Evolutionary conservation across 1,140 invertebrate genomes (phyloP).

Genomic region (Monomorium pharaonis): DNA sequence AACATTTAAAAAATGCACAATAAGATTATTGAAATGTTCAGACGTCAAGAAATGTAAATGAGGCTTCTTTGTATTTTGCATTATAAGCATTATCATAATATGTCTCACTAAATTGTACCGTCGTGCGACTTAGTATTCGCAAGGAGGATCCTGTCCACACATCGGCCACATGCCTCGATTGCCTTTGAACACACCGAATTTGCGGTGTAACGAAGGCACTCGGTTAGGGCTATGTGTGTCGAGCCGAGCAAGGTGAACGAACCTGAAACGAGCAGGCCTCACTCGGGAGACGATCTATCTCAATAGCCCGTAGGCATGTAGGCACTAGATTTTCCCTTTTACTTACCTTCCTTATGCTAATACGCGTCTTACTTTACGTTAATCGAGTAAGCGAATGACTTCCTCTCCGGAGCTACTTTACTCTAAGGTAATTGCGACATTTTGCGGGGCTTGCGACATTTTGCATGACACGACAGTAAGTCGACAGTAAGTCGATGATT

Average conservation of each 20-base stretch:
- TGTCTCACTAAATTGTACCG: neutral
- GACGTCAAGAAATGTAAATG: neutral
- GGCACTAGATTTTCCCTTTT: conserved; percentile 53
- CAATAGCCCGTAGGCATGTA: conserved; percentile 48
- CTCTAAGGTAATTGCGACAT: conserved; percentile 26
- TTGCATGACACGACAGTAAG: neutral
- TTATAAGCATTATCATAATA: conserved; percentile 34
- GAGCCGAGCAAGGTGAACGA: conserved; percentile 68
- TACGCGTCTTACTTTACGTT: conserved; percentile 63
- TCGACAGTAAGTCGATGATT: neutral
- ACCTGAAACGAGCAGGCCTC: conserved; percentile 56
- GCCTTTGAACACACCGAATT: conserved; percentile 60
- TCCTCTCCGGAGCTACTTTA: conserved; percentile 23
- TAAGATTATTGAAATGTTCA: neutral
- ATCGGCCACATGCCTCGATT: conserved; percentile 46
- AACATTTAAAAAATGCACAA: neutral
- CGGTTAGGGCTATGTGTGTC: conserved; percentile 57
- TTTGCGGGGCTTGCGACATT: conserved; percentile 22
- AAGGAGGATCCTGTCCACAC: conserved; percentile 34
- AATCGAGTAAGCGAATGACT: conserved; percentile 68
- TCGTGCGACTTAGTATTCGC: conserved; percentile 48
- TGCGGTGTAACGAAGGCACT: conserved; percentile 40
- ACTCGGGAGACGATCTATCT: conserved; percentile 44
- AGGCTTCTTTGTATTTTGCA: neutral
- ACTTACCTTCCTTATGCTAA: conserved; percentile 65